phyloP scores from a whole-genome alignment of 2,113 vertebrate species.

The Mobula birostris region DNA sequence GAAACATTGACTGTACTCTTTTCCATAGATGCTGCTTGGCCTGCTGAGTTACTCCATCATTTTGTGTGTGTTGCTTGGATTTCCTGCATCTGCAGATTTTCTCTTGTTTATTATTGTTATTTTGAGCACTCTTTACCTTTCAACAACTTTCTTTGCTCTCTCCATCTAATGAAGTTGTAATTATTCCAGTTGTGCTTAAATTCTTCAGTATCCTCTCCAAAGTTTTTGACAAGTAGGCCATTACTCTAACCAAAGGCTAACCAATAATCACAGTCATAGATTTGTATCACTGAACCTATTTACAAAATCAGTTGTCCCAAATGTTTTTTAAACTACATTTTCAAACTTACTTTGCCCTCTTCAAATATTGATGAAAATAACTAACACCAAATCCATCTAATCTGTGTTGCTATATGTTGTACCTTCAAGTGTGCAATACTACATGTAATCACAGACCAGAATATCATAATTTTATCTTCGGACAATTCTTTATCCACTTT shows the following conservation, averaged over 20 bases:
- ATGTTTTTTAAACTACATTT: not conserved
- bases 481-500: no score
- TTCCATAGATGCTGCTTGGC: no score
- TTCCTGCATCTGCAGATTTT: not conserved
- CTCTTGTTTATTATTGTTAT: not conserved
- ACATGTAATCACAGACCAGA: not conserved
- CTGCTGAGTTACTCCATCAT: no score
- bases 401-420: not conserved
- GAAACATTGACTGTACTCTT: no score
- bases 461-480: no score
- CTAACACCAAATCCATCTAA: not conserved
- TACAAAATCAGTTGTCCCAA: not conserved
- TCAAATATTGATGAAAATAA: not conserved
- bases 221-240: not conserved
- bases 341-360: not conserved
- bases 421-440: not conserved
- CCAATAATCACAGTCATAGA: not conserved
- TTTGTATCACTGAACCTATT: not conserved
- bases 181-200: not conserved
- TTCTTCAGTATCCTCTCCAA: not conserved
- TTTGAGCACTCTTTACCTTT: not conserved
- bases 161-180: not conserved
- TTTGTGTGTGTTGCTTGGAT: no score
- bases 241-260: not conserved
- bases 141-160: not conserved